These are phyloP conservation scores for Lasioglossum calceatum DNA, from an alignment of 2,888 invertebrate species.

Conservation along the genomic window DNA sequence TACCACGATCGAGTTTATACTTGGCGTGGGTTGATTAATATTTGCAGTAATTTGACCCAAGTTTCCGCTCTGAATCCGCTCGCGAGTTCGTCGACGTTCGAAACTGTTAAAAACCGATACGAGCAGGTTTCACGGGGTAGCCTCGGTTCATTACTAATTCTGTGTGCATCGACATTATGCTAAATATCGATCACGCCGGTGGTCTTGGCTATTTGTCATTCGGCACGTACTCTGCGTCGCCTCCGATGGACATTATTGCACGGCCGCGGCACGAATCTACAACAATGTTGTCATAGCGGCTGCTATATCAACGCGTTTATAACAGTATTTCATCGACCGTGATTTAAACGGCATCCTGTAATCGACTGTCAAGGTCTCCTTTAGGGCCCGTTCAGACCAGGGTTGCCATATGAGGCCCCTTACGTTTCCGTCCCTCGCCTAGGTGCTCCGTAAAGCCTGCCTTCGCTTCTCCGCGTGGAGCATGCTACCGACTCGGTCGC, in stretches of 20 bases:
- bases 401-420: too few relatives aligned
- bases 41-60: not conserved
- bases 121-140: slow-evolving; percentile 19
- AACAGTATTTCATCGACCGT: slow-evolving; percentile 2
- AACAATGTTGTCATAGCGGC: not conserved
- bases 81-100: slow-evolving; percentile 12
- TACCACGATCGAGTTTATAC: not conserved
- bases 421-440: too few relatives aligned
- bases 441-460: too few relatives aligned
- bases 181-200: slow-evolving; percentile 43
- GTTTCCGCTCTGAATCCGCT: not conserved
- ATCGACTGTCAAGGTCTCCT: not conserved
- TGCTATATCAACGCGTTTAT: not conserved
- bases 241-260: slow-evolving; percentile 31
- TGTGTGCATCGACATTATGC: slow-evolving; percentile 5
- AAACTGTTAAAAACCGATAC: slow-evolving; percentile 9
- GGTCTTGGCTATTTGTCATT: slow-evolving; percentile 44
- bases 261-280: slow-evolving; percentile 27
- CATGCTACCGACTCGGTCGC: too few relatives aligned
- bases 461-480: too few relatives aligned
- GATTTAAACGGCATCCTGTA: not conserved
- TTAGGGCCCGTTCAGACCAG: too few relatives aligned
- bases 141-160: slow-evolving; percentile 29
- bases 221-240: not conserved
- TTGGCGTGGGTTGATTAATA: not conserved